Conservation (phyloP, 1,140 invertebrate genomes). For the Brevipalpus yothersi region DNA sequence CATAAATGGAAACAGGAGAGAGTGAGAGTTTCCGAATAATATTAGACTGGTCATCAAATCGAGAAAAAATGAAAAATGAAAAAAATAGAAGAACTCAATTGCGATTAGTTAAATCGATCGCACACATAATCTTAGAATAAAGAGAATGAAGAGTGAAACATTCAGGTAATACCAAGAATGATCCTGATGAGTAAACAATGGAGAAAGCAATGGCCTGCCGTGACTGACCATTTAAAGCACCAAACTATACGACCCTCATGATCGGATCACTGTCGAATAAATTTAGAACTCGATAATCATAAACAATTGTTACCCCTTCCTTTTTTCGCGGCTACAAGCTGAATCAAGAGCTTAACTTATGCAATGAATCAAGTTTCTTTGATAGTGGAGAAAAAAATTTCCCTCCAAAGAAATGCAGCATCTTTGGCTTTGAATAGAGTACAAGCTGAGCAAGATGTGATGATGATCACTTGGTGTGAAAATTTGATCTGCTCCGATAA, state of each 20-base stretch:
- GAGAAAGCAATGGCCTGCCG: too few relatives aligned
- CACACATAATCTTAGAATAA: not conserved
- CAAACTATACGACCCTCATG: too few relatives aligned
- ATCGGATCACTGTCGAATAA: too few relatives aligned
- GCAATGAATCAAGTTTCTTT: not conserved
- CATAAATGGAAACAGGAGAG: too few relatives aligned
- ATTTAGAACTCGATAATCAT: not conserved
- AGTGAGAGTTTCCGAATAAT: too few relatives aligned
- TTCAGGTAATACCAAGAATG: not conserved
- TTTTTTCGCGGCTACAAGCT: not conserved
- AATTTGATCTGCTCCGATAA: too few relatives aligned
- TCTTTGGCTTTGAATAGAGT: too few relatives aligned
- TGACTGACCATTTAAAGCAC: too few relatives aligned
- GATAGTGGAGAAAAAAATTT: not conserved
- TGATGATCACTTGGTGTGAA: too few relatives aligned
- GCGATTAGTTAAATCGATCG: not conserved
- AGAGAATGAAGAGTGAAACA: too few relatives aligned
- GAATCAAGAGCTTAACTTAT: not conserved
- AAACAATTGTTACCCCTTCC: not conserved
- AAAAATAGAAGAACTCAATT: not conserved
- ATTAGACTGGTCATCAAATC: not conserved
- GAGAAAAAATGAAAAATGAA: not conserved
- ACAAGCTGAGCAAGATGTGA: too few relatives aligned
- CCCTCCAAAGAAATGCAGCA: not conserved
- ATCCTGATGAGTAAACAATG: not conserved